phyloP scores from a whole-genome alignment of 2,797 vertebrate genomes.

The Australoheros facetus region DNA sequence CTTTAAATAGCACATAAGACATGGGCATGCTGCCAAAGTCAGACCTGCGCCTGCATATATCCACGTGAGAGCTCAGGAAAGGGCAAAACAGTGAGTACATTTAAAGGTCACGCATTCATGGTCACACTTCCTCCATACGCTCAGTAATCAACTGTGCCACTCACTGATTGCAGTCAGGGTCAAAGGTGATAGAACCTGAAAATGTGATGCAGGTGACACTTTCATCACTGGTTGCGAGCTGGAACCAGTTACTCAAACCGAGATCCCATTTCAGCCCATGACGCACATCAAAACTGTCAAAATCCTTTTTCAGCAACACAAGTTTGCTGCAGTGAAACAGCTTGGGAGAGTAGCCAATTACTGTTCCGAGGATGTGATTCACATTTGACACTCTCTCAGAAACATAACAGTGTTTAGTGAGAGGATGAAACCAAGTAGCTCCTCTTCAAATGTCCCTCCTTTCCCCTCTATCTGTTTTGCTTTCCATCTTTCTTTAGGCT shows the following conservation, averaged over 20 bases:
- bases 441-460: slow-evolving; percentile 20
- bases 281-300: slow-evolving; percentile 36
- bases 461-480: slow-evolving; percentile 20
- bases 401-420: slow-evolving; percentile 14
- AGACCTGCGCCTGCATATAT: slow-evolving; percentile 31
- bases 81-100: slow-evolving; percentile 58
- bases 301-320: slow-evolving; percentile 23
- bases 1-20: slow-evolving; percentile 10
- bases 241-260: slow-evolving; percentile 23
- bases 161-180: slow-evolving; percentile 41
- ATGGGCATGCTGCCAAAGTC: slow-evolving; percentile 14
- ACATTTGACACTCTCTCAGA: slow-evolving; percentile 37
- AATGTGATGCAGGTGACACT: slow-evolving; percentile 29
- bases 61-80: slow-evolving; percentile 57
- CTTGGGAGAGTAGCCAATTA: slow-evolving; percentile 57
- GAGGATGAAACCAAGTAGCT: slow-evolving; percentile 39
- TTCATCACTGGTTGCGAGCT: slow-evolving; percentile 40
- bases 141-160: slow-evolving; percentile 55
- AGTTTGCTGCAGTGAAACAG: slow-evolving; percentile 38
- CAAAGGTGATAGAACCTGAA: slow-evolving; percentile 48
- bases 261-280: slow-evolving; percentile 31
- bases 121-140: slow-evolving; percentile 50
- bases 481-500: slow-evolving; percentile 26
- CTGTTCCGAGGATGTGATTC: slow-evolving; percentile 47
- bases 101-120: slow-evolving; percentile 71